Conservation (phyloP, 2,797 vertebrate species). For the Leptoclinus maculatus region DNA sequence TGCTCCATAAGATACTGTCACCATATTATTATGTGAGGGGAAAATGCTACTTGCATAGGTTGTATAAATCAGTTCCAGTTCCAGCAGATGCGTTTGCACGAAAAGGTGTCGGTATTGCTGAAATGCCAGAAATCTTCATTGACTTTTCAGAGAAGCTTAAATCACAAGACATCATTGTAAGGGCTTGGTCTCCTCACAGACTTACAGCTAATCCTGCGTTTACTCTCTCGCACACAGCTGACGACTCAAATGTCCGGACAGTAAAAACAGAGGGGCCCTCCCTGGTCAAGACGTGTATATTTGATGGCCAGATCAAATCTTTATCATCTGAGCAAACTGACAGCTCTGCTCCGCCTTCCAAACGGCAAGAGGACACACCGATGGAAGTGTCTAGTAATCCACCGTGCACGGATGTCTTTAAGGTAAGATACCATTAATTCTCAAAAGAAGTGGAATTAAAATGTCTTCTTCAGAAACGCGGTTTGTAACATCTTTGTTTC, state of each 20-base stretch:
- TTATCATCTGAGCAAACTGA: constrained; percentile 82
- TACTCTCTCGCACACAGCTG: constrained; percentile 67
- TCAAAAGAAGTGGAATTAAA: not conserved
- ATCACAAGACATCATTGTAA: not conserved
- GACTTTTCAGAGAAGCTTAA: not conserved
- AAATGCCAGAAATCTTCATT: constrained; percentile 1
- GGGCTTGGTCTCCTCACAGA: not conserved
- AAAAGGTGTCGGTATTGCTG: not conserved
- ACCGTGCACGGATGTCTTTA: constrained; percentile 86
- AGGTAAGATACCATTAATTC: constrained; percentile 73
- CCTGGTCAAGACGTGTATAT: constrained; percentile 92
- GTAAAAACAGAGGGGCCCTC: constrained; percentile 94
- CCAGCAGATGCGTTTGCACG: constrained; percentile 1
- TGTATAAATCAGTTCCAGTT: not conserved
- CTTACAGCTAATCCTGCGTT: constrained; percentile 6
- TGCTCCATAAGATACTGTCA: not conserved
- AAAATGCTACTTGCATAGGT: not conserved
- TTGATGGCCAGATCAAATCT: constrained; percentile 93
- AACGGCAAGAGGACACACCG: constrained; percentile 94
- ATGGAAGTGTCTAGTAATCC: constrained; percentile 96
- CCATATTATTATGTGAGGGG: not conserved
- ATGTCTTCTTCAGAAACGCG: not conserved
- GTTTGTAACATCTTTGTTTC: constrained; percentile 23
- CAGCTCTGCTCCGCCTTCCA: constrained; percentile 84
- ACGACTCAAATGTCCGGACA: constrained; percentile 85